Conservation (phyloP, 2,113 vertebrate species). For the Oenanthe melanoleuca region DNA sequence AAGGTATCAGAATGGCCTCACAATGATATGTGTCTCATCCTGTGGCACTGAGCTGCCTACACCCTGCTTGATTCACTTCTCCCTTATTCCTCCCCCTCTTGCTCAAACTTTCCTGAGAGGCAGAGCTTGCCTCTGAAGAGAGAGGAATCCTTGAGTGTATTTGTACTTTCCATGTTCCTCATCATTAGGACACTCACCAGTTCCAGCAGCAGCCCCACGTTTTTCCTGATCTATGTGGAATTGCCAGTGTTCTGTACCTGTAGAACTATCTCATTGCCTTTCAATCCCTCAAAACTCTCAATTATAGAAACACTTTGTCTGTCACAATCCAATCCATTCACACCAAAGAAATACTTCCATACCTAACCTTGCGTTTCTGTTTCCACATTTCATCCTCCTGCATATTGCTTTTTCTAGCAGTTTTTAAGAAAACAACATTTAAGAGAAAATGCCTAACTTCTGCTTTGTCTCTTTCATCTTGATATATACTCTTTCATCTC, state of each 20-base stretch:
- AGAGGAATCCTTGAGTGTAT: background rate
- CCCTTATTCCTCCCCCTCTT: fast-evolving
- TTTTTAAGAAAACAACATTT: background rate
- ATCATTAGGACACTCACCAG: fast-evolving
- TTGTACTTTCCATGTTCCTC: background rate
- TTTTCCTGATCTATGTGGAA: background rate
- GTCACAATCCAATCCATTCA: background rate
- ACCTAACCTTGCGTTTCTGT: fast-evolving
- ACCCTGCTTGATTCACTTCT: background rate
- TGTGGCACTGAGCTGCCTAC: background rate
- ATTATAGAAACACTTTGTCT: background rate
- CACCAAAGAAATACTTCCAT: fast-evolving
- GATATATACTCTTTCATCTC: background rate
- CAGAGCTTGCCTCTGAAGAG: background rate
- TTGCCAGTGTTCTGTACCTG: background rate
- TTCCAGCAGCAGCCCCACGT: background rate
- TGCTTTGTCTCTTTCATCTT: background rate
- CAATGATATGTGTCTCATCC: no score
- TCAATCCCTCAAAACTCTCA: background rate
- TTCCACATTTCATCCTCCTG: background rate
- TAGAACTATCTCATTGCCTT: background rate
- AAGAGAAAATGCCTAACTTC: background rate
- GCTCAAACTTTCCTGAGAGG: background rate
- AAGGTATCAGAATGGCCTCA: no score
- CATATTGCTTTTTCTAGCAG: background rate